Conservation (phyloP, 1,140 invertebrate genomes). For the Schlechtendalia chinensis region DNA sequence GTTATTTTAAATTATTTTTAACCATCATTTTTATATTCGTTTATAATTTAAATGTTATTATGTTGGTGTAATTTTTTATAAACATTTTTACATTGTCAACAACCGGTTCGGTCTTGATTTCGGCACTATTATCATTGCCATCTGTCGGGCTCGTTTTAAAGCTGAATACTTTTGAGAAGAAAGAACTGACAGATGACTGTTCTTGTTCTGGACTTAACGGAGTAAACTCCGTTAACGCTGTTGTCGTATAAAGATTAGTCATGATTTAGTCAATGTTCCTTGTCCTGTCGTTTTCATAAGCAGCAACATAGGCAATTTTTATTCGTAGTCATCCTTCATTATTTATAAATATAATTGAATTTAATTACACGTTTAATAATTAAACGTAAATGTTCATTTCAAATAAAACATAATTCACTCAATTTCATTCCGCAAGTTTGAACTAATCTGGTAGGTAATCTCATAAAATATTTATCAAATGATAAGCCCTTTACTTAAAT, state of each 20-base stretch:
- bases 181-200: slow-evolving; percentile 60
- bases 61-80: too few species aligned
- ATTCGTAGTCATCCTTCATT: not conserved
- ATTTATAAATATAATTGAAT: not conserved
- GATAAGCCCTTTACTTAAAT: too few species aligned
- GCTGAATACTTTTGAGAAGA: slow-evolving; percentile 65
- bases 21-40: too few species aligned
- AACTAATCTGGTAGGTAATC: too few species aligned
- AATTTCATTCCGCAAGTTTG: too few species aligned
- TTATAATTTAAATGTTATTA: too few species aligned
- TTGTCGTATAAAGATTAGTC: slow-evolving; percentile 65
- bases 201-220: slow-evolving; percentile 67
- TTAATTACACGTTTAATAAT: too few species aligned
- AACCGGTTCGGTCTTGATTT: not conserved
- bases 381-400: too few species aligned
- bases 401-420: too few species aligned
- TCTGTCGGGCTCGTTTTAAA: slow-evolving; percentile 49
- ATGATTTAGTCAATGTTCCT: not conserved
- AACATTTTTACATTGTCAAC: slow-evolving; percentile 21
- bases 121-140: not conserved
- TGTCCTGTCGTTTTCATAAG: not conserved
- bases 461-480: too few species aligned
- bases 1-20: too few species aligned
- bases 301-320: not conserved
- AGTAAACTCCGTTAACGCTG: slow-evolving; percentile 74